Percentiles rank a stretch among this genome's conserved stretches.
phyloP scores from a whole-genome alignment of 2,113 vertebrate species.

The Plotosus lineatus region DNA sequence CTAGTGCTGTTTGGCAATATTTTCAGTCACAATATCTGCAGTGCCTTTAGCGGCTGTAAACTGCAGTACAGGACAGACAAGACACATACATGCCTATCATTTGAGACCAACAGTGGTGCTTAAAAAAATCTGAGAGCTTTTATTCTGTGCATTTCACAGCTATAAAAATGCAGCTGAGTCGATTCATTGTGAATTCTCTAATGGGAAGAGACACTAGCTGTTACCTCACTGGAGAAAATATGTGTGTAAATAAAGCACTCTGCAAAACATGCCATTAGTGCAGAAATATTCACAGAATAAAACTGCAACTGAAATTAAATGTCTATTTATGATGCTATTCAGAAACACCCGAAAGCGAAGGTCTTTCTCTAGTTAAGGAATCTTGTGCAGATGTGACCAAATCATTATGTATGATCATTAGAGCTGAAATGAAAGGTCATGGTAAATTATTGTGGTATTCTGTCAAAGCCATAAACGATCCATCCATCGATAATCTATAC shows the following conservation, averaged over 20 bases:
- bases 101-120: background rate
- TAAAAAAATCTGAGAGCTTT: background rate
- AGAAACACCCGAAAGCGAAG: background rate
- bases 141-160: background rate
- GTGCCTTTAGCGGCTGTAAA: background rate
- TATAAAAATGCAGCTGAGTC: background rate
- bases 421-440: background rate
- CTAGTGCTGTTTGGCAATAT: conserved; percentile 54
- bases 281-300: background rate
- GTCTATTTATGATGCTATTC: background rate
- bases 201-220: background rate
- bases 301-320: background rate
- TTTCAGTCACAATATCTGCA: conserved; percentile 43
- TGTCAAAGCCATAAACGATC: background rate
- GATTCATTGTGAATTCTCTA: background rate
- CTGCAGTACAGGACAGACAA: conserved; percentile 30
- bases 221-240: background rate
- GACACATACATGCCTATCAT: background rate
- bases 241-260: background rate
- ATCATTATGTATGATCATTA: background rate
- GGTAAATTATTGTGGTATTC: background rate
- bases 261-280: background rate
- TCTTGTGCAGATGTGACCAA: background rate
- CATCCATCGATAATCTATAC: too few relatives aligned
- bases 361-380: background rate